Percentiles rank a stretch among this genome's conserved stretches.
Evolutionary conservation across 2,888 invertebrate genomes (phyloP).

Genomic region (Augochlorella aurata): DNA sequence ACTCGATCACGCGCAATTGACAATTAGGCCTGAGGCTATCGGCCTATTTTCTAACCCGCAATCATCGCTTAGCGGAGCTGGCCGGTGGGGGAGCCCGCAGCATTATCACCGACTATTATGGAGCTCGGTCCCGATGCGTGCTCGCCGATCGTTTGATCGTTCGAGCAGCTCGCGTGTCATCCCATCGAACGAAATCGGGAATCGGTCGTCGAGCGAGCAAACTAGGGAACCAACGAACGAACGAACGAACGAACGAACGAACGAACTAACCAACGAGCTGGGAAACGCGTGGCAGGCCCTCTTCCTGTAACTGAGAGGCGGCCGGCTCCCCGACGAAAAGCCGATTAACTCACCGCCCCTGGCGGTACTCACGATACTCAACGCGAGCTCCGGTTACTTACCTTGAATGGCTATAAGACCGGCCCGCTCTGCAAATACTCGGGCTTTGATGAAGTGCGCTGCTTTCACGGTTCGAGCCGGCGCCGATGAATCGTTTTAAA

Average conservation of each 20-base stretch:
- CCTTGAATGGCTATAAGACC: slow-evolving; percentile 56
- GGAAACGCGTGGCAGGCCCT: slow-evolving; percentile 14
- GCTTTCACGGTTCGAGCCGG: slow-evolving; percentile 59
- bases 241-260: neutral
- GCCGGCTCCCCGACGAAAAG: slow-evolving; percentile 51
- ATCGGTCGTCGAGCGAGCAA: slow-evolving; percentile 6
- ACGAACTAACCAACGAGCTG: neutral
- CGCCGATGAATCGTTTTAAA: slow-evolving; percentile 64
- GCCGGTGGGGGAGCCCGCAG: neutral
- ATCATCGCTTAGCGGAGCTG: slow-evolving; percentile 2
- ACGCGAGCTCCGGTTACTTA: slow-evolving; percentile 63
- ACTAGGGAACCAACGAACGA: neutral
- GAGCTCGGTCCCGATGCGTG: neutral
- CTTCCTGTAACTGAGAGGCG: slow-evolving; percentile 43
- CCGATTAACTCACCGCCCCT: slow-evolving; percentile 63
- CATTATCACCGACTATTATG: slow-evolving; percentile 13
- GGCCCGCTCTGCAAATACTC: slow-evolving; percentile 50
- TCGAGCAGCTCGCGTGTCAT: neutral
- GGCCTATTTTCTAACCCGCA: slow-evolving; percentile 18
- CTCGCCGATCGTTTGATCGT: slow-evolving; percentile 7
- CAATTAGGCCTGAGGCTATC: slow-evolving; percentile 45
- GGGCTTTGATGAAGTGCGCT: slow-evolving; percentile 63
- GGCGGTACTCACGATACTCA: slow-evolving; percentile 63
- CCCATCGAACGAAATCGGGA: slow-evolving; percentile 1
- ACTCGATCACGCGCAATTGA: slow-evolving; percentile 37